phyloP scores from a whole-genome alignment of 2,888 invertebrate species.

The Daptonema setosum region DNA sequence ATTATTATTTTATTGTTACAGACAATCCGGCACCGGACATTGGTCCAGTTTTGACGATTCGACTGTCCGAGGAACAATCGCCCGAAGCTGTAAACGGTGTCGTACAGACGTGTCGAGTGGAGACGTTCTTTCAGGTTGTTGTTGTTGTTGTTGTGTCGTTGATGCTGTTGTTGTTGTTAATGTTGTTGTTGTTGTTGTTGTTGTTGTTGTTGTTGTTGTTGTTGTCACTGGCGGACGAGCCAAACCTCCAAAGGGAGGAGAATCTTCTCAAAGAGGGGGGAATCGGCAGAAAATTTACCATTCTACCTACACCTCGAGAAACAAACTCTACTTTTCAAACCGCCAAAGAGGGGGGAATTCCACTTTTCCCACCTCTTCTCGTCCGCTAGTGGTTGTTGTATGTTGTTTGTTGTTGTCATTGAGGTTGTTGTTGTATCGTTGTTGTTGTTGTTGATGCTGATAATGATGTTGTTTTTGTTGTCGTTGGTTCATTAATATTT shows the following conservation, averaged over 20 bases:
- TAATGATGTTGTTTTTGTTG: neutral
- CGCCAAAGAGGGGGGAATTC: too few species aligned
- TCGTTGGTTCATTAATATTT: too few species aligned
- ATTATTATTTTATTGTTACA: conserved; percentile 24
- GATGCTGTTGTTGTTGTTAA: neutral
- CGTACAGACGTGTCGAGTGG: conserved; percentile 58
- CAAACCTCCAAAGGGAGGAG: too few species aligned
- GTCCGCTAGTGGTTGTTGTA: too few species aligned
- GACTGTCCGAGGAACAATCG: conserved; percentile 72
- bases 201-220: too few species aligned
- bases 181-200: neutral
- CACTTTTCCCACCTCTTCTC: too few species aligned
- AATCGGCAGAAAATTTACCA: too few species aligned
- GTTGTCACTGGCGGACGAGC: too few species aligned
- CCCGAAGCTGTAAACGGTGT: conserved; percentile 65
- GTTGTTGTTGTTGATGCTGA: neutral
- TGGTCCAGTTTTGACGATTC: conserved; percentile 84
- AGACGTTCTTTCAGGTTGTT: conserved; percentile 57
- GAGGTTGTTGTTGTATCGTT: neutral
- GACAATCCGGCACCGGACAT: conserved; percentile 92
- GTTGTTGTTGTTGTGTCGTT: neutral
- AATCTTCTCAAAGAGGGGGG: too few species aligned
- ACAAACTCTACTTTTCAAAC: too few species aligned
- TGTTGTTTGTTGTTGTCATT: conserved; percentile 50
- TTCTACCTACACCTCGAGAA: too few species aligned